Evolutionary conservation across 1,140 invertebrate species (phyloP).

Genomic region (Caenorhabditis remanei): DNA sequence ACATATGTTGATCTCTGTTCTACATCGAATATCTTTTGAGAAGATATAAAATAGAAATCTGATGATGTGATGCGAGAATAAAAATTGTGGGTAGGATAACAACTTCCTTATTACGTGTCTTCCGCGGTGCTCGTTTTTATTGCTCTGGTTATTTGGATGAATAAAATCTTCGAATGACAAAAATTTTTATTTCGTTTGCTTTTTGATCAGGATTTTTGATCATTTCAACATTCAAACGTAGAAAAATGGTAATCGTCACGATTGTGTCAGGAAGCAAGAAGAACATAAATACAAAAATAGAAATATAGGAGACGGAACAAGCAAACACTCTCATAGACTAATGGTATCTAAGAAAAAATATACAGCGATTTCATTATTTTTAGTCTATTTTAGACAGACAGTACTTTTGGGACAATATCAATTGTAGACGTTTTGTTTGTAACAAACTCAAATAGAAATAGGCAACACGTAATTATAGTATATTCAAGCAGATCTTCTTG

Average conservation of each 20-base stretch:
- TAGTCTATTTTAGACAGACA: not conserved
- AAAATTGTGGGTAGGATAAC: not conserved
- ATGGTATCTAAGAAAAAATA: not conserved
- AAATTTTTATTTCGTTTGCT: not conserved
- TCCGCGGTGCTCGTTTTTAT: not conserved
- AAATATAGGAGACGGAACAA: not conserved
- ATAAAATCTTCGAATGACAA: not conserved
- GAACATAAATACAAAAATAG: not conserved
- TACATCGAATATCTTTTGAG: not conserved
- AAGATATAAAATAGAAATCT: not conserved
- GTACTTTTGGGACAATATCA: too few species aligned
- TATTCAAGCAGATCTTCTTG: not conserved
- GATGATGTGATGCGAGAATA: slow-evolving; percentile 10
- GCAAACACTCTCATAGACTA: not conserved
- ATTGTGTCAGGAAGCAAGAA: not conserved
- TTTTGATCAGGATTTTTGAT: not conserved
- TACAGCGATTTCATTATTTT: not conserved
- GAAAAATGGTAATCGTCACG: too few species aligned
- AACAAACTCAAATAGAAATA: not conserved
- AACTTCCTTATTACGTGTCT: slow-evolving; percentile 5
- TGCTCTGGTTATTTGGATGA: not conserved
- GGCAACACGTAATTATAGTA: not conserved
- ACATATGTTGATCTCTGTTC: not conserved
- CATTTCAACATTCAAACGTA: not conserved
- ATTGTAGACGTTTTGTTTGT: not conserved